These are phyloP conservation scores for Cephalopholis sonnerati DNA, from an alignment of 2,113 vertebrate species.

Conservation along the genomic window DNA sequence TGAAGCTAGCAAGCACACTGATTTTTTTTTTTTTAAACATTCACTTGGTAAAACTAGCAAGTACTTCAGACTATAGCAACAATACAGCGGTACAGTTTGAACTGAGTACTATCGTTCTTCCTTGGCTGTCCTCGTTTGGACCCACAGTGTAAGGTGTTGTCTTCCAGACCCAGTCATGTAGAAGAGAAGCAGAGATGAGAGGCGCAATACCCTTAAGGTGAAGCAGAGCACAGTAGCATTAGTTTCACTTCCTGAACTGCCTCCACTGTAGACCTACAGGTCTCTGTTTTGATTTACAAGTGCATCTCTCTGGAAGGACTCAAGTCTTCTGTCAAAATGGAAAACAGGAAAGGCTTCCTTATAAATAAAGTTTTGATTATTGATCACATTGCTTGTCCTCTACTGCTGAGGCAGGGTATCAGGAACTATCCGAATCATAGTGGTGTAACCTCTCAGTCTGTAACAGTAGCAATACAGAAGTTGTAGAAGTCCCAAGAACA, in stretches of 20 bases:
- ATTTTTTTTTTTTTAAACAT: constrained; percentile 58
- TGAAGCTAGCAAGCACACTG: constrained; percentile 52
- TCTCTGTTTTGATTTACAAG: constrained; percentile 33
- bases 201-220: constrained; percentile 34
- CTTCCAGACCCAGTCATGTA: constrained; percentile 37
- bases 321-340: constrained; percentile 17
- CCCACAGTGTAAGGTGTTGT: constrained; percentile 64
- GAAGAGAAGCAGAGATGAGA: constrained; percentile 23
- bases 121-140: constrained; percentile 55
- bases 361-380: constrained; percentile 65
- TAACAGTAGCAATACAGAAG: constrained; percentile 52
- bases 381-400: constrained; percentile 45
- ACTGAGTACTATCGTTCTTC: constrained; percentile 45
- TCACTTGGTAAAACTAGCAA: constrained; percentile 67
- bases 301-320: constrained; percentile 6
- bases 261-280: background rate
- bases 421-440: constrained; percentile 10
- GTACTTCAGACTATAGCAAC: constrained; percentile 50
- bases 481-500: constrained; percentile 14
- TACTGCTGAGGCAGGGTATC: constrained; percentile 1
- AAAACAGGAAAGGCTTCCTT: constrained; percentile 24
- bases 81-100: constrained; percentile 45
- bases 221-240: constrained; percentile 1
- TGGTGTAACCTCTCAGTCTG: constrained; percentile 37
- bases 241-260: constrained; percentile 21